phyloP scores from a whole-genome alignment of 53 echinoderm and acorn worm genomes.

The Paracentrotus lividus region DNA sequence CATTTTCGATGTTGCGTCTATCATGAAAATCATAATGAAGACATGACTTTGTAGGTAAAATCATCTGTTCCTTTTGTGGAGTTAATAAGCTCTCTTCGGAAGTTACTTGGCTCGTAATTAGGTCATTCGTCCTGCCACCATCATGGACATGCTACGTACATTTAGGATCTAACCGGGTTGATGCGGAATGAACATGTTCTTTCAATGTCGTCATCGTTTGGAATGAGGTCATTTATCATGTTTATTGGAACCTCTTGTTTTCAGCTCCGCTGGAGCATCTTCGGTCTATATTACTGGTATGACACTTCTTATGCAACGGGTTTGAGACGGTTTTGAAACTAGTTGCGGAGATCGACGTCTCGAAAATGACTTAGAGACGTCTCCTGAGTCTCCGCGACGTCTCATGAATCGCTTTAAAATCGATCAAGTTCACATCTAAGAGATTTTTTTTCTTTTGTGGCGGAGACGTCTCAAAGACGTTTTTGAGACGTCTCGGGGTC shows the following conservation, averaged over 20 bases:
- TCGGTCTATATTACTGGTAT: no score
- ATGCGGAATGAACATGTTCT: not conserved
- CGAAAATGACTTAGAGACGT: no score
- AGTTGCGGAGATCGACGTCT: no score
- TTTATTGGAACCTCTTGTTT: not conserved
- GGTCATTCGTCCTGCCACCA: slow-evolving; percentile 3
- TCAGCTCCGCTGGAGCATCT: not conserved
- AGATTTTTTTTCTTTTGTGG: no score
- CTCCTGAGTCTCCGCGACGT: no score
- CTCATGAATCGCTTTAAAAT: no score
- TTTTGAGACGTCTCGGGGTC: no score
- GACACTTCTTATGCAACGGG: no score
- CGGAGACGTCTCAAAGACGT: no score
- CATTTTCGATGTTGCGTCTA: no score
- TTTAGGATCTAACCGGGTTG: not conserved
- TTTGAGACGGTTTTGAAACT: no score
- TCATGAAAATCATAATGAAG: not conserved
- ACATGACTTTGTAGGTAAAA: not conserved
- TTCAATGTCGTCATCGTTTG: not conserved
- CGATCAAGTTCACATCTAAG: no score
- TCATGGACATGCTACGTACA: not conserved
- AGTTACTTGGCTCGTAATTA: not conserved
- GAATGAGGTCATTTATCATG: not conserved
- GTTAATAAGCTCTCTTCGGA: not conserved
- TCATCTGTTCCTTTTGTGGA: not conserved